A percentile compares a stretch with the other conserved stretches of the same genome.
These are phyloP conservation scores for Lepidothrix coronata DNA, from an alignment of 2,113 vertebrate genomes.

Conservation along the genomic window DNA sequence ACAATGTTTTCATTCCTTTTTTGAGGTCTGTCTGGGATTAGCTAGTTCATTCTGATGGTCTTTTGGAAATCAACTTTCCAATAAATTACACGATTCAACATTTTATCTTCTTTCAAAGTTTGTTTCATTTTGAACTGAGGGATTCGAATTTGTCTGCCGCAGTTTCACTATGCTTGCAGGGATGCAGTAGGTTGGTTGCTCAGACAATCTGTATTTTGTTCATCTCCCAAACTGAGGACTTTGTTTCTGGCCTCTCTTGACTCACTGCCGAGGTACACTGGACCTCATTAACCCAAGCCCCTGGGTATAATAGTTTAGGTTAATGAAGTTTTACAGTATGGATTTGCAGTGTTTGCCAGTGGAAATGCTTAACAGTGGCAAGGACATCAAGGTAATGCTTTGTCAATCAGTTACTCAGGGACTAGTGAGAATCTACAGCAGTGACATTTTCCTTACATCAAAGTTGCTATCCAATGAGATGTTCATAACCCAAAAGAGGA, in stretches of 20 bases:
- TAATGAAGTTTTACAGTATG: conserved; percentile 17
- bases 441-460: fast-evolving
- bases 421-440: neutral
- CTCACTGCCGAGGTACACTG: neutral
- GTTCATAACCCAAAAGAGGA: neutral
- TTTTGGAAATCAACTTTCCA: conserved; percentile 15
- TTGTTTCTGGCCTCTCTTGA: neutral
- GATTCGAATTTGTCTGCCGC: neutral
- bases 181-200: neutral
- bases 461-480: neutral
- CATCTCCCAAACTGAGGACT: neutral
- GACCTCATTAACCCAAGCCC: neutral
- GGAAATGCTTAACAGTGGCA: neutral
- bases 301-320: neutral
- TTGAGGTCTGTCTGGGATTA: conserved; percentile 22
- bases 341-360: neutral
- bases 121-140: neutral
- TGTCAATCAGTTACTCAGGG: neutral
- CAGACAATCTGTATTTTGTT: neutral
- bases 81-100: neutral
- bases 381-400: neutral
- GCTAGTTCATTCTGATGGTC: neutral
- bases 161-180: fast-evolving
- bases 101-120: neutral
- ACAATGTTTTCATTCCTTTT: neutral